Evolutionary conservation across 92 coral and sea anemone species (phyloP).

Genomic region (Isaurus tuberculatus): DNA sequence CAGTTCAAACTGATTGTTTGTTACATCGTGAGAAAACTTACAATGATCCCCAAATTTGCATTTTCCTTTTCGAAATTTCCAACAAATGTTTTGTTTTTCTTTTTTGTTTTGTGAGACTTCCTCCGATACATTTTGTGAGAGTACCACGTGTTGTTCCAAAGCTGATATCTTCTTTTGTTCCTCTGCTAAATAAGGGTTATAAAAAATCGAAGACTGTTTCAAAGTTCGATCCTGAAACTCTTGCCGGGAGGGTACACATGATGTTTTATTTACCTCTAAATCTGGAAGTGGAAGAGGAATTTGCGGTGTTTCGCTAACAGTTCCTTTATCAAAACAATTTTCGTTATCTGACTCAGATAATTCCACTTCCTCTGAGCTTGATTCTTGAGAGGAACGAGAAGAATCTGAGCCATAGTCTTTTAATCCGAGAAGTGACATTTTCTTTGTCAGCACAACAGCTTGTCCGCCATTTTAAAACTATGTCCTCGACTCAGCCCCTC

Average conservation of each 20-base stretch:
- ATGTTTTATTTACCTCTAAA: constrained; percentile 54
- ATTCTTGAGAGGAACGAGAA: constrained; percentile 20
- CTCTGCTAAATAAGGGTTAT: constrained; percentile 92
- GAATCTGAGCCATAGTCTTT: constrained; percentile 34
- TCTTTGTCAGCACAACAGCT: neutral
- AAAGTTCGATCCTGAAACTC: constrained; percentile 67
- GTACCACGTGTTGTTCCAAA: constrained; percentile 90
- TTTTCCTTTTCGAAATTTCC: constrained; percentile 84
- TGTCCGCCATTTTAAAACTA: constrained; percentile 33
- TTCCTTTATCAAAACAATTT: neutral
- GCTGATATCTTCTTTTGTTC: constrained; percentile 84
- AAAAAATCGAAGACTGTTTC: constrained; percentile 82
- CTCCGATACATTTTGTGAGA: constrained; percentile 64
- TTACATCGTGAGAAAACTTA: constrained; percentile 69
- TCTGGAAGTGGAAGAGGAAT: constrained; percentile 60
- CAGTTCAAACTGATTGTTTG: constrained; percentile 5
- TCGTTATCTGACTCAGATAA: neutral
- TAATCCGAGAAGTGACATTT: constrained; percentile 39
- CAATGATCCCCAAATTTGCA: constrained; percentile 77
- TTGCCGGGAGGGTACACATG: constrained; percentile 47
- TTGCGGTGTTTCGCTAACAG: neutral
- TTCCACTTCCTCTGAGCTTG: constrained; percentile 22
- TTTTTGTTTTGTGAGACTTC: constrained; percentile 57
- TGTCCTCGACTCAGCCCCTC: neutral
- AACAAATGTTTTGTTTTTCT: constrained; percentile 69